Percentiles rank a stretch among this genome's conserved stretches.
Conservation (phyloP, 2,113 vertebrate genomes). For the Carassius auratus region DNA sequence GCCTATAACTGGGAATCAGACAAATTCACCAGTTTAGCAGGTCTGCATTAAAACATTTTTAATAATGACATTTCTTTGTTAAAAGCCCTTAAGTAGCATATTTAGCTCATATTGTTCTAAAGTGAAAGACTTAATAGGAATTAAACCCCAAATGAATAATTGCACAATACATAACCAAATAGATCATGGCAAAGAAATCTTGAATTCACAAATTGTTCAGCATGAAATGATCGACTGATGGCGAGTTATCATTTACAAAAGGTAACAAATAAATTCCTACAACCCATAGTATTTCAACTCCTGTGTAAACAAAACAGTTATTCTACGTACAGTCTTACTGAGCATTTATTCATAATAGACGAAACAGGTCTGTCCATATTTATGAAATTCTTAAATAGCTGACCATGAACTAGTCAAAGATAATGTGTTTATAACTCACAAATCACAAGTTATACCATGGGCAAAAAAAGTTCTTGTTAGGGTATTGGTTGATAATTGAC, state of each 20-base stretch:
- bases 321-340: constrained; percentile 50
- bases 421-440: constrained; percentile 49
- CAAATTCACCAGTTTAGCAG: not conserved
- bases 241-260: constrained; percentile 42
- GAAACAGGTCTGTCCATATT: constrained; percentile 36
- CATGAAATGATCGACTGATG: not conserved
- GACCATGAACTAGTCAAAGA: constrained; percentile 32
- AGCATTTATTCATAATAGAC: constrained; percentile 58
- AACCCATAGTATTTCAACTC: constrained; percentile 53
- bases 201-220: constrained; percentile 28
- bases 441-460: constrained; percentile 57
- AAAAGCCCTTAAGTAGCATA: constrained; percentile 56
- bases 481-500: constrained; percentile 50
- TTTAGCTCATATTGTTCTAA: constrained; percentile 29
- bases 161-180: constrained; percentile 50
- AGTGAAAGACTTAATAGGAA: constrained; percentile 40
- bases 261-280: constrained; percentile 44
- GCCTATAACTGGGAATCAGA: not conserved
- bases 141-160: constrained; percentile 42
- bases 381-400: constrained; percentile 42
- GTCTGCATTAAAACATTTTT: constrained; percentile 38
- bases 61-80: not conserved
- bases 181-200: constrained; percentile 38
- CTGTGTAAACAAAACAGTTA: constrained; percentile 48
- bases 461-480: constrained; percentile 38